Evolutionary conservation across 2,113 vertebrate genomes (phyloP).

Genomic region (Rhea pennata): DNA sequence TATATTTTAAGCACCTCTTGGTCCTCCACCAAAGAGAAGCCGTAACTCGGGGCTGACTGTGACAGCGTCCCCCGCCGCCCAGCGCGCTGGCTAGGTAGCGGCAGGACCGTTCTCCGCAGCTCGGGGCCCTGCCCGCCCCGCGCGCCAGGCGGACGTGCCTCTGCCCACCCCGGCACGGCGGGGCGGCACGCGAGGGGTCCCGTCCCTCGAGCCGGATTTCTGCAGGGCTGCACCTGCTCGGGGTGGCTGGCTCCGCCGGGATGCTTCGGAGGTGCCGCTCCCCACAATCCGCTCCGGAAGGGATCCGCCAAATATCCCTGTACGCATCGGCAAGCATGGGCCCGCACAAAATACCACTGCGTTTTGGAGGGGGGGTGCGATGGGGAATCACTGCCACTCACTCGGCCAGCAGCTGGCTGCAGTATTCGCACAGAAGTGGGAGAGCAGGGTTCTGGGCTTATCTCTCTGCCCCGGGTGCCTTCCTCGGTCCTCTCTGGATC

Average conservation of each 20-base stretch:
- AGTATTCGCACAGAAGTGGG: neutral
- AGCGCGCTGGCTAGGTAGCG: fast-evolving
- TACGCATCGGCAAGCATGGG: fast-evolving
- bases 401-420: too few relatives aligned
- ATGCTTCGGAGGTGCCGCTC: too few relatives aligned
- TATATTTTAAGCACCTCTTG: neutral
- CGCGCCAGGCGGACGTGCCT: too few relatives aligned
- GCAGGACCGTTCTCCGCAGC: neutral
- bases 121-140: too few relatives aligned
- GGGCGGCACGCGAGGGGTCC: neutral
- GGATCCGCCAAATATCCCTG: neutral
- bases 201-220: fast-evolving
- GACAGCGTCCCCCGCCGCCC: fast-evolving
- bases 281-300: neutral
- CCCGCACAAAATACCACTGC: neutral
- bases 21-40: neutral
- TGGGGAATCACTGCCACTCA: fast-evolving
- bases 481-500: neutral
- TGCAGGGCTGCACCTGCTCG: neutral
- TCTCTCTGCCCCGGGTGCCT: neutral
- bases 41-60: neutral
- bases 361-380: neutral
- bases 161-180: too few relatives aligned
- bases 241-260: neutral
- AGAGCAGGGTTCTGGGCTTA: neutral